Base-by-base conservation (phyloP, 2,113 vertebrate genomes). In the Petroica traversi region DNA sequence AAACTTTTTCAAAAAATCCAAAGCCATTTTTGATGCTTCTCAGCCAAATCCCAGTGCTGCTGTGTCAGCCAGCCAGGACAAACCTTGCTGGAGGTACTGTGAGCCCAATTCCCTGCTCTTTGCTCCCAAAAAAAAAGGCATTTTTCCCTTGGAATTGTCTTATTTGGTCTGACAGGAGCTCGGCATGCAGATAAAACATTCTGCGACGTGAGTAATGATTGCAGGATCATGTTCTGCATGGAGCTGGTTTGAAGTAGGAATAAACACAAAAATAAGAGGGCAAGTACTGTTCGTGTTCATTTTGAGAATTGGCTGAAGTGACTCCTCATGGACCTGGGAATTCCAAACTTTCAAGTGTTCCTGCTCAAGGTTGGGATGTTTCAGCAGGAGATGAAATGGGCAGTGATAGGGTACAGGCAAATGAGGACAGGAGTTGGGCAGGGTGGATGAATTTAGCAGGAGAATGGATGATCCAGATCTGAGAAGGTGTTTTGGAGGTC, bases 291-390 rank as follows among this genome's bases (percentile, higher is more conserved):
- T 72, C 11, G 14, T 49, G 33, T 43, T 49, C 58, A 29, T 88
- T 62, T 72, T 82, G 34, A 71, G 40, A 2, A 0, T 31, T 89
- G 51, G 14, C 15, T 68, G 64, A 23, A 41, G 17, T 18, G 66
- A 52, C 5, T 8, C 67, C 5, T n/a, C 13, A 7, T 20, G 43
- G 68, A 41, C 59, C 75, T n/a, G 62, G 49, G 58, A 78, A 36
- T 23, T 71, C 11, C 28, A 36, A 19, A 31, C 8, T 87, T 67
- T 24, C 7, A 5, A 14, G 16, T 19, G 11, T 13, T 88, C 17
- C 31, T 0, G 0, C 16, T 82, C 0, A 3, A 67, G 55, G 11
- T 0, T 0, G 0, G 4, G 29, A 5, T 38, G 38, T 69, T 85
- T 29, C 6, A 34, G 33, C 5, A 15, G 38, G 25, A 23, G 40